These are phyloP conservation scores for Taxidea taxus DNA, from an alignment of 2,113 vertebrate genomes.

Conservation along the genomic window DNA sequence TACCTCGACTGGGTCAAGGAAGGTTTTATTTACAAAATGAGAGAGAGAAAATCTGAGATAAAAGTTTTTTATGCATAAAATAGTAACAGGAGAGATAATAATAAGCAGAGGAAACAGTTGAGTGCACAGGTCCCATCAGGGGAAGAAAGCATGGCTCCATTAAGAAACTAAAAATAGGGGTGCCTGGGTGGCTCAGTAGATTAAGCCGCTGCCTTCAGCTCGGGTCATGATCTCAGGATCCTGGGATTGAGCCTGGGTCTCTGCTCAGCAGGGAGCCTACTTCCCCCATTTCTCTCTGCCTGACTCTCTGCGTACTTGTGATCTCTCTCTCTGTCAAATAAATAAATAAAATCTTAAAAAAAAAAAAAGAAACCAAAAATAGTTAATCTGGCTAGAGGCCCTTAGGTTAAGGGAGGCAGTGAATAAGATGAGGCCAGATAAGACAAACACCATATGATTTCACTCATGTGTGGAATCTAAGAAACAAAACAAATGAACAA, in stretches of 20 bases:
- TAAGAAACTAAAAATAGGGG: neutral
- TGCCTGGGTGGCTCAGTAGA: too few species aligned
- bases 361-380: slow-evolving; percentile 23
- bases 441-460: neutral
- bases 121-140: neutral
- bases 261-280: too few species aligned
- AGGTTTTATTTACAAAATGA: slow-evolving; percentile 10
- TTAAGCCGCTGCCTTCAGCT: too few species aligned
- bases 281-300: too few species aligned
- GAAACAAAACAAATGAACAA: too few species aligned
- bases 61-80: neutral
- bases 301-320: too few species aligned
- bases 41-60: neutral
- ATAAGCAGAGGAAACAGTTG: neutral
- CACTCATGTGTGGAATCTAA: neutral
- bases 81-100: neutral
- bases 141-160: neutral
- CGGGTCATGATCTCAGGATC: too few species aligned
- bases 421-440: neutral
- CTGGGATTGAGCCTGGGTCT: too few species aligned
- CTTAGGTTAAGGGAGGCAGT: neutral
- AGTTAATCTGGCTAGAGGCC: neutral
- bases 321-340: too few species aligned
- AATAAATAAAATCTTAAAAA: too few species aligned
- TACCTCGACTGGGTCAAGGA: neutral